Percentiles rank a stretch among this genome's conserved stretches.
Evolutionary conservation across 2,888 invertebrate species (phyloP).

Genomic region (Pandemis heparana): DNA sequence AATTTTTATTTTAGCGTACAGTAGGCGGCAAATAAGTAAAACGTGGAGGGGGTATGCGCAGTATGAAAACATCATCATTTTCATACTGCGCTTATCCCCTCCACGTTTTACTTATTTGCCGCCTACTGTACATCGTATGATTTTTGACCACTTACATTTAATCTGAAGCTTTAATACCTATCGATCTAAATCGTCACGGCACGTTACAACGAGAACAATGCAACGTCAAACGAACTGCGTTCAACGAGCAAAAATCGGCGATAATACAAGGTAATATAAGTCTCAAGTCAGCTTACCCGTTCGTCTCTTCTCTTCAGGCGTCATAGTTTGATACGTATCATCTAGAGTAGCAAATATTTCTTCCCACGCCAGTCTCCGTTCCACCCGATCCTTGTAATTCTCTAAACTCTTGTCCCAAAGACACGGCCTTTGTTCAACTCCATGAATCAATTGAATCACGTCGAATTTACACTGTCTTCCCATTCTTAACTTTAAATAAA

Average conservation of each 20-base stretch:
- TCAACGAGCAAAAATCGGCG: neutral
- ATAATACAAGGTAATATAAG: neutral
- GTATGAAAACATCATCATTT: too few relatives aligned
- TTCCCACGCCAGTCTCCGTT: slow-evolving; percentile 73
- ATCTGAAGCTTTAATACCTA: neutral
- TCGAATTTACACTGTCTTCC: slow-evolving; percentile 75
- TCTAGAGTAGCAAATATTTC: slow-evolving; percentile 71
- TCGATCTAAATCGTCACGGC: slow-evolving; percentile 19
- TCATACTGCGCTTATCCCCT: too few relatives aligned
- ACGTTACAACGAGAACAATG: slow-evolving; percentile 18
- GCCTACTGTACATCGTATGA: too few relatives aligned
- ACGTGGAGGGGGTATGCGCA: too few relatives aligned
- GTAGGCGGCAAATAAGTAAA: too few relatives aligned
- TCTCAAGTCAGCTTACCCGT: slow-evolving; percentile 62
- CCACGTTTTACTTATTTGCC: too few relatives aligned
- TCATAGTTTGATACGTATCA: slow-evolving; percentile 66
- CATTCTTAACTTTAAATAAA: slow-evolving; percentile 47
- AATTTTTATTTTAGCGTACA: too few relatives aligned
- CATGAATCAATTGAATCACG: slow-evolving; percentile 63
- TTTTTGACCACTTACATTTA: neutral
- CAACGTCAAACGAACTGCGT: slow-evolving; percentile 13
- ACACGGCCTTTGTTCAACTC: slow-evolving; percentile 67
- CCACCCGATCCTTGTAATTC: slow-evolving; percentile 73
- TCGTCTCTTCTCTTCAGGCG: slow-evolving; percentile 63
- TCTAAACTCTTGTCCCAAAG: slow-evolving; percentile 77